Base-by-base conservation (phyloP, 2,888 invertebrate species). In the Caenorhabditis becei region DNA sequence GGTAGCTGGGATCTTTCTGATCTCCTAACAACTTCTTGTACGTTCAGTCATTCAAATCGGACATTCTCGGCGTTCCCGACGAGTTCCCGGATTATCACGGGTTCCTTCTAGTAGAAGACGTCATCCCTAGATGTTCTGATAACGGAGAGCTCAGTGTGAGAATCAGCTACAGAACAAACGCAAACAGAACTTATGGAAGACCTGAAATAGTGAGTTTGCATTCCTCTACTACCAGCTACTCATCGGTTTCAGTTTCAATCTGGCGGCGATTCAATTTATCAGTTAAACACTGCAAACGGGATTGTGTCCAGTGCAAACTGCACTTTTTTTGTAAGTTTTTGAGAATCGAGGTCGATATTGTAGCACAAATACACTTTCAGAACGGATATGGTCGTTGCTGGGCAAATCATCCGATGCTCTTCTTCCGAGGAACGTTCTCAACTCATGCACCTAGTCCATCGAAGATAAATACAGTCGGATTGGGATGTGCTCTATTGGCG, bases 321-420 rank as follows among this genome's bases (percentile, higher is more conserved):
- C 41, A 16, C 10, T 10, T 14, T 41, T 41, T 41, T 14, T 3
- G 41, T 41, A 14, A 41, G 10, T 14, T 35, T 35, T 35, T 35
- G 5, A 35, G 5, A 35, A 35, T 8, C 10, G 35, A 35, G 41
- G 2, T 41, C 41, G 2, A 14, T 41, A 10, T 41, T 41, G 2
- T 41, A 10, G 41, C 16, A 16, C 41, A 10, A 16, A 41, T 14
- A 5, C 8, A 2, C 41, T 14, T 32, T 32, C 32, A 32, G 32
- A 32, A 32, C 10, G 32, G 32, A 32, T 32, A 54, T 10, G 41
- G 32, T 23, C n/a, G 47, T 11, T 32, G 26, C 11, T 26, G 54
- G 44, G 54, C 67, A 44, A 67, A 20, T 5, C 32, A 32, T 67
- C 67, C 14, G n/a, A 20, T 47, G 54, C 56, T 41, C 3, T 35